A percentile compares a stretch with the other conserved stretches of the same genome.
phyloP scores from a whole-genome alignment of 1,140 invertebrate genomes.

The Tetranychus urticae region DNA sequence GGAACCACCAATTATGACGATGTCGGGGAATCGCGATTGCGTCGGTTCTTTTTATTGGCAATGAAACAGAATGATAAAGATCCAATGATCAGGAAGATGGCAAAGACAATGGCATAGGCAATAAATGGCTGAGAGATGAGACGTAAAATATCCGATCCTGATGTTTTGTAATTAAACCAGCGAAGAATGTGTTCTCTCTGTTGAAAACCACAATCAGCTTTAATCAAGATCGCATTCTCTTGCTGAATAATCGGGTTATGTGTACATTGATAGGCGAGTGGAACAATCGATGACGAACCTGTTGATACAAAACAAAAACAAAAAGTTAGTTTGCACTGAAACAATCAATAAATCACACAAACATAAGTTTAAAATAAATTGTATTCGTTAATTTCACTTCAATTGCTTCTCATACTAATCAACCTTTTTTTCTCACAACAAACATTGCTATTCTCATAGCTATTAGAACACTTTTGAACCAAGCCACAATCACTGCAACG shows the following conservation, averaged over 20 bases:
- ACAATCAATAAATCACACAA: too few relatives aligned
- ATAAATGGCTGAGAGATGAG: slow-evolving; percentile 4
- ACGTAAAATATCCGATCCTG: neutral
- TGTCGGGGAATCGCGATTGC: neutral
- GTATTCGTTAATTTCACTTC: too few relatives aligned
- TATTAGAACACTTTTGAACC: too few relatives aligned
- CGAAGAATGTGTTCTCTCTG: slow-evolving; percentile 13
- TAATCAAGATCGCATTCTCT: slow-evolving; percentile 15
- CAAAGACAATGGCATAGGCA: neutral
- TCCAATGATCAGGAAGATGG: slow-evolving; percentile 1
- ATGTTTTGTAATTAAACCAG: slow-evolving; percentile 8
- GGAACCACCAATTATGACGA: too few relatives aligned
- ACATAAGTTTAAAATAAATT: too few relatives aligned
- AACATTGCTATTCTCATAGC: too few relatives aligned
- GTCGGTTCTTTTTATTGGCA: neutral
- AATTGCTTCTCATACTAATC: too few relatives aligned
- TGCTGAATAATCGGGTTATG: slow-evolving; percentile 13
- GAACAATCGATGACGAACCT: neutral
- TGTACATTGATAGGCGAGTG: slow-evolving; percentile 4
- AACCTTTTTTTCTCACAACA: too few relatives aligned
- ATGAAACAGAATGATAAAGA: slow-evolving; percentile 1
- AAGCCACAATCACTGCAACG: too few relatives aligned
- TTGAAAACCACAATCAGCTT: slow-evolving; percentile 16
- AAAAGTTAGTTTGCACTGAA: too few relatives aligned
- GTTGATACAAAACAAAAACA: neutral